Percentiles rank a stretch among this genome's conserved stretches.
These are phyloP conservation scores for Mythimna impura DNA, from an alignment of 2,888 invertebrate genomes.

Conservation along the genomic window DNA sequence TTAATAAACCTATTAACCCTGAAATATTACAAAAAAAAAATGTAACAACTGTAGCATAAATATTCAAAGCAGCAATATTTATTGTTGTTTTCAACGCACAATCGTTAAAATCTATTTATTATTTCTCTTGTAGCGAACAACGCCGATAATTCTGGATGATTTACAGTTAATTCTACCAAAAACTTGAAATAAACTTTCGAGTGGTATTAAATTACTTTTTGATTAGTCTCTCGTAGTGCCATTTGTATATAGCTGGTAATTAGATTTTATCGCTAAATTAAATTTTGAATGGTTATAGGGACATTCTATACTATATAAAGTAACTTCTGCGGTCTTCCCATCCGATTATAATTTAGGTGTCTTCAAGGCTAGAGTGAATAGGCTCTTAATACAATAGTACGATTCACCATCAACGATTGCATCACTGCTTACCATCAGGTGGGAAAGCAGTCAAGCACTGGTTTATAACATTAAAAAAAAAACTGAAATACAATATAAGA, in stretches of 20 bases:
- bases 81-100: slow-evolving; percentile 51
- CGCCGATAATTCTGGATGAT: slow-evolving; percentile 54
- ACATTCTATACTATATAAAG: too few relatives aligned
- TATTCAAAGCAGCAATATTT: slow-evolving; percentile 43
- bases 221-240: slow-evolving; percentile 68
- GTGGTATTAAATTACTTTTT: slow-evolving; percentile 77
- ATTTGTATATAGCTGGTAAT: slow-evolving; percentile 60
- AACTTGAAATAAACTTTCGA: slow-evolving; percentile 67
- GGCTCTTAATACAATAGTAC: too few relatives aligned
- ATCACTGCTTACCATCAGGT: too few relatives aligned
- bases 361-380: background rate
- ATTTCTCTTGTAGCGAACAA: slow-evolving; percentile 46
- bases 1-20: slow-evolving; percentile 28
- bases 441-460: too few relatives aligned
- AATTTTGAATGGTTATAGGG: slow-evolving; percentile 36
- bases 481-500: too few relatives aligned
- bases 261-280: slow-evolving; percentile 63
- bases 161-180: slow-evolving; percentile 56
- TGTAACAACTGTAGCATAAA: slow-evolving; percentile 35
- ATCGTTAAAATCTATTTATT: slow-evolving; percentile 58
- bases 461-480: too few relatives aligned
- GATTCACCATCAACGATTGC: too few relatives aligned
- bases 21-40: slow-evolving; percentile 33
- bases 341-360: too few relatives aligned
- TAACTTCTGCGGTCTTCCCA: too few relatives aligned